phyloP scores from a whole-genome alignment of 2,113 vertebrate genomes.

The Eulacestoma nigropectus region DNA sequence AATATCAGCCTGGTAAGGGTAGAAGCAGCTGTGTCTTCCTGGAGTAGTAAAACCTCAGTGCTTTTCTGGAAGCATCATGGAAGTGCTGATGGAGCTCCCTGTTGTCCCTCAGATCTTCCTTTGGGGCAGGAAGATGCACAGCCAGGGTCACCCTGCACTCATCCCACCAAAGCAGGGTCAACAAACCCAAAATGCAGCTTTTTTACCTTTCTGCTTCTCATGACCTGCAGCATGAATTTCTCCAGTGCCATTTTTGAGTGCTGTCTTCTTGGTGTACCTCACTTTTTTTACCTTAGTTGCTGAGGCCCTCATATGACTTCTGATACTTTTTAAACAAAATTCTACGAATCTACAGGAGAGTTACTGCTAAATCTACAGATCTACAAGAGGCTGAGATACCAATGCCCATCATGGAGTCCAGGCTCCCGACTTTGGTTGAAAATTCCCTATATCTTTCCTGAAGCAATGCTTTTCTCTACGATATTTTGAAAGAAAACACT shows the following conservation, averaged over 20 bases:
- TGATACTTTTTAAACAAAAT: background rate
- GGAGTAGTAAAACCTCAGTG: background rate
- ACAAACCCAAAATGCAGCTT: background rate
- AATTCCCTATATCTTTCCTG: background rate
- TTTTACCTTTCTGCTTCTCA: accelerated
- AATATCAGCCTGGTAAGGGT: background rate
- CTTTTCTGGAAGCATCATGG: background rate
- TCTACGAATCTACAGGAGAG: background rate
- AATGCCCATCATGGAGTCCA: background rate
- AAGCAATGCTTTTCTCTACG: background rate
- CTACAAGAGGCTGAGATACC: background rate
- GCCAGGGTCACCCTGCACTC: background rate
- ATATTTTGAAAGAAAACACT: slow-evolving; percentile 46
- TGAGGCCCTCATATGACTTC: accelerated
- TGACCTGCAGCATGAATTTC: background rate
- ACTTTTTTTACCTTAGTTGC: background rate
- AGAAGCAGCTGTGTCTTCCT: background rate
- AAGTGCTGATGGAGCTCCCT: background rate
- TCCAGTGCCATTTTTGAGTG: background rate
- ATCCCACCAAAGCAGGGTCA: background rate
- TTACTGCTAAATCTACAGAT: background rate
- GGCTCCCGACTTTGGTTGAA: accelerated
- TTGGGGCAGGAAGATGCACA: background rate
- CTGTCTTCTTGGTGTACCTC: background rate
- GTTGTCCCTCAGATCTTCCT: too few species aligned